Percentiles rank a stretch among this genome's conserved stretches.
Evolutionary conservation across 37 sponge, comb jelly and placozoan species (phyloP).

Genomic region (Bolinopsis microptera): DNA sequence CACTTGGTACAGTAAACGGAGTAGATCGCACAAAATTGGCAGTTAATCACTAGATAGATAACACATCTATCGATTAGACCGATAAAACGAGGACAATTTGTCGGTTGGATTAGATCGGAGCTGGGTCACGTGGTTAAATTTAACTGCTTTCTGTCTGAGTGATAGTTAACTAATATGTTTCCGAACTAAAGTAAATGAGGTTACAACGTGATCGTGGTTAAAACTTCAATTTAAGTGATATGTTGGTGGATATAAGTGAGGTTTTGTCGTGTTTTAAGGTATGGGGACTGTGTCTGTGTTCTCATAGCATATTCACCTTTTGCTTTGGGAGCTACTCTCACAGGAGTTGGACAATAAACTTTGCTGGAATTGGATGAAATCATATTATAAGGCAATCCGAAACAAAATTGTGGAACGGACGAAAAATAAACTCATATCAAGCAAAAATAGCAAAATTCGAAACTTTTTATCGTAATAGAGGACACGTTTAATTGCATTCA

Average conservation of each 20-base stretch:
- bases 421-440: constrained; percentile 8
- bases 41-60: not conserved
- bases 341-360: constrained; percentile 14
- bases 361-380: not conserved
- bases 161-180: not conserved
- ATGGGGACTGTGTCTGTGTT: too few species aligned
- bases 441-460: constrained; percentile 24
- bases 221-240: too few species aligned
- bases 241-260: too few species aligned
- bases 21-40: too few species aligned
- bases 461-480: not conserved
- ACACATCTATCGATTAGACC: not conserved
- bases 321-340: not conserved
- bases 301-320: constrained; percentile 58
- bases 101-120: not conserved
- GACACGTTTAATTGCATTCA: not conserved
- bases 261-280: too few species aligned
- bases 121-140: not conserved
- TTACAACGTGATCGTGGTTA: too few species aligned
- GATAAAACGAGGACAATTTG: not conserved
- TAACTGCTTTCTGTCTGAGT: not conserved
- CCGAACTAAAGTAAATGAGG: not conserved
- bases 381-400: constrained; percentile 8
- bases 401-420: not conserved
- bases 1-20: too few species aligned